Evolutionary conservation across 1,140 invertebrate genomes (phyloP).

Genomic region (Drosophila lowei): DNA sequence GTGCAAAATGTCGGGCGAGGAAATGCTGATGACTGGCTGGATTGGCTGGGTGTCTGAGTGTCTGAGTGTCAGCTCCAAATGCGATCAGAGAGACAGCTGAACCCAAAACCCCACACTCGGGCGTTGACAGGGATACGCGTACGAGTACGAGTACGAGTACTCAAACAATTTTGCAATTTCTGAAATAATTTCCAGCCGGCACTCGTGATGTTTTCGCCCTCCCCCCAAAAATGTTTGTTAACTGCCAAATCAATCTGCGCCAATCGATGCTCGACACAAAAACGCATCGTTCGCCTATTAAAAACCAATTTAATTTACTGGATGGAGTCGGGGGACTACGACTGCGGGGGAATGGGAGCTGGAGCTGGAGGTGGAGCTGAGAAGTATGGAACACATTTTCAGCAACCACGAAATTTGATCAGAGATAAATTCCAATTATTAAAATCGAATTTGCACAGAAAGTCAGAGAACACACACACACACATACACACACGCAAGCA

Average conservation of each 20-base stretch:
- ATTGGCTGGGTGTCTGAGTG: slow-evolving; percentile 8
- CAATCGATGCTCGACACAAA: slow-evolving; percentile 44
- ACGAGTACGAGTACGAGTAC: neutral
- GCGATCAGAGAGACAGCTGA: slow-evolving; percentile 66
- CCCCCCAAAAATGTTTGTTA: slow-evolving; percentile 49
- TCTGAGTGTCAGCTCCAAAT: slow-evolving; percentile 63
- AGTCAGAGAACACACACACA: slow-evolving; percentile 8
- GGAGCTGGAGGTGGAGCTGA: neutral
- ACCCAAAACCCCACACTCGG: slow-evolving; percentile 24
- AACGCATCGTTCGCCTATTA: slow-evolving; percentile 57
- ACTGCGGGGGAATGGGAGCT: neutral
- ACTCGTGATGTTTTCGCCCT: slow-evolving; percentile 41
- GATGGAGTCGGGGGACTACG: neutral
- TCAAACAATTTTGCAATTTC: slow-evolving; percentile 53
- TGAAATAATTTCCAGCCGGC: slow-evolving; percentile 54
- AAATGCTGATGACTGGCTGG: slow-evolving; percentile 36
- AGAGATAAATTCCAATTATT: slow-evolving; percentile 75
- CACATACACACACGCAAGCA: neutral
- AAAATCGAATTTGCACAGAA: slow-evolving; percentile 73
- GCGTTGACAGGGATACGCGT: slow-evolving; percentile 54
- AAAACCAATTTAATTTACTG: slow-evolving; percentile 72
- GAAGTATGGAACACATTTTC: slow-evolving; percentile 46
- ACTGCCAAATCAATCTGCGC: slow-evolving; percentile 64
- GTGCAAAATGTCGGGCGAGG: slow-evolving; percentile 38
- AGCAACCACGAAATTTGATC: slow-evolving; percentile 57